A percentile compares a stretch with the other conserved stretches of the same genome.
These are phyloP conservation scores for Rhysida immarginata DNA, from an alignment of 1,140 invertebrate genomes.

Conservation along the genomic window DNA sequence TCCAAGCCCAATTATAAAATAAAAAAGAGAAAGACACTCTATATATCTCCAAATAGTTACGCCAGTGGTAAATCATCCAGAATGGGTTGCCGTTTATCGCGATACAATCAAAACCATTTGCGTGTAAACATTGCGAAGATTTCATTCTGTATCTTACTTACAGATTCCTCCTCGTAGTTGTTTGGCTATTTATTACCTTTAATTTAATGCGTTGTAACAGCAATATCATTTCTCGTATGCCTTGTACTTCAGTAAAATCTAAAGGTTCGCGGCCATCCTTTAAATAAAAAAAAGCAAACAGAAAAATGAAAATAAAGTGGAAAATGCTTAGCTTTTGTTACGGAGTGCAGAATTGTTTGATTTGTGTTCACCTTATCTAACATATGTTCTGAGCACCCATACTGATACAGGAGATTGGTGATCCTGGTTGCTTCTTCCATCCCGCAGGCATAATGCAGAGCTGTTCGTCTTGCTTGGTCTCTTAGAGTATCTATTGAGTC, in stretches of 20 bases:
- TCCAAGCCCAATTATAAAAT: no score
- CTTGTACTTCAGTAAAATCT: not conserved
- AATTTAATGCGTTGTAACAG: not conserved
- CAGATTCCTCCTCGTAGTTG: no score
- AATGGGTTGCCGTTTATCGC: no score
- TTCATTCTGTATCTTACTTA: no score
- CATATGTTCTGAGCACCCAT: conserved; percentile 1
- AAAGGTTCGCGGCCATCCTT: not conserved
- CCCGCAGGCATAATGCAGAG: conserved; percentile 2
- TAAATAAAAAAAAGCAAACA: not conserved
- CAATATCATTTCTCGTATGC: not conserved
- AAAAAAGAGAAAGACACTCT: no score
- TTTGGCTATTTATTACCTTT: no score
- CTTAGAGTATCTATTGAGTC: not conserved
- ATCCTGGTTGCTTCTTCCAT: not conserved
- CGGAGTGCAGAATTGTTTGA: not conserved
- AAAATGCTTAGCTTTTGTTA: not conserved
- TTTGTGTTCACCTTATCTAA: conserved; percentile 1
- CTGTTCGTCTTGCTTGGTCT: not conserved
- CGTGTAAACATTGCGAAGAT: no score
- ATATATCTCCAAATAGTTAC: no score
- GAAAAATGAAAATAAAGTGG: not conserved
- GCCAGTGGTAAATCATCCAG: no score
- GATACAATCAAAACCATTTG: no score
- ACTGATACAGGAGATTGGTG: not conserved